Percentiles rank a stretch among this genome's conserved stretches.
Conservation (phyloP, 2,888 invertebrate species). For the Clistopyga incitator region DNA sequence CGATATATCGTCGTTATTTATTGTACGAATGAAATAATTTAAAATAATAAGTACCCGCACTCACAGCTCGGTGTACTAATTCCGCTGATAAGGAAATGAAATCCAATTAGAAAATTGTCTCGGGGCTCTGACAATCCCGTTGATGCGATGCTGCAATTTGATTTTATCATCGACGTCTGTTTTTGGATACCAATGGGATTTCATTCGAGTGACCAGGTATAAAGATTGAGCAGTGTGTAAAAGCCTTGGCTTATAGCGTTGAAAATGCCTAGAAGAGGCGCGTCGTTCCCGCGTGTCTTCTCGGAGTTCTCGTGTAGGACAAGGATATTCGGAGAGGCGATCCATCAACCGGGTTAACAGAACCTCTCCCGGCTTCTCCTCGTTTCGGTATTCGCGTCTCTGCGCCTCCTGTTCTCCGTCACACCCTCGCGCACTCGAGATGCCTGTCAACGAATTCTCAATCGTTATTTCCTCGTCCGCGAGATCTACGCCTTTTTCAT, state of each 20-base stretch:
- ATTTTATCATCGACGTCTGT: background rate
- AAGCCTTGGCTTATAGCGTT: slow-evolving; percentile 15
- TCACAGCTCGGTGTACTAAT: too few relatives aligned
- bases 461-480: slow-evolving; percentile 45
- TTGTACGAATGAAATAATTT: too few relatives aligned
- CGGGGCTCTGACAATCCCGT: background rate
- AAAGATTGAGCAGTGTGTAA: slow-evolving; percentile 13
- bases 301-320: slow-evolving; percentile 47
- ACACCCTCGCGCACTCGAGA: background rate
- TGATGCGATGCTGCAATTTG: background rate
- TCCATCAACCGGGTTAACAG: slow-evolving; percentile 61
- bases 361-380: slow-evolving; percentile 22
- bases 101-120: too few relatives aligned
- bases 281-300: slow-evolving; percentile 33
- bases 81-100: too few relatives aligned
- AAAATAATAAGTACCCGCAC: too few relatives aligned
- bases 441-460: slow-evolving; percentile 44
- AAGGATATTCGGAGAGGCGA: slow-evolving; percentile 59
- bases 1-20: too few relatives aligned
- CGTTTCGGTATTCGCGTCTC: slow-evolving; percentile 51
- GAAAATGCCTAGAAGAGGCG: slow-evolving; percentile 38
- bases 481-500: slow-evolving; percentile 44
- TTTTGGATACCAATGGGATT: background rate
- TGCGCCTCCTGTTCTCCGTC: slow-evolving; percentile 9
- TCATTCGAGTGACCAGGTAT: background rate